Conservation (phyloP, 2,797 vertebrate species). For the Crocidura indochinensis region DNA sequence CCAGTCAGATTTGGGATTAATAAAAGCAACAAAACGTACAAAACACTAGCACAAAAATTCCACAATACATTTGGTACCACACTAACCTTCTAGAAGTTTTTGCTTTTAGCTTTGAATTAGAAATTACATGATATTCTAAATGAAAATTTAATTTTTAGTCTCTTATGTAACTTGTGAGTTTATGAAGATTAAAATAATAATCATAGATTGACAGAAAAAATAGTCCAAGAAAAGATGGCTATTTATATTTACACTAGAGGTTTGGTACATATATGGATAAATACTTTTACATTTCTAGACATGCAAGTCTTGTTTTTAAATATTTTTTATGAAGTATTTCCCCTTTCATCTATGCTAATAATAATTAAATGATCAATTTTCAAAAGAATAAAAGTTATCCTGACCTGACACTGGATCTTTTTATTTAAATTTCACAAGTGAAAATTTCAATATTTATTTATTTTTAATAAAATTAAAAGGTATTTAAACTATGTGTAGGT, state of each 20-base stretch:
- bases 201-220: conserved; percentile 39
- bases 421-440: too few species aligned
- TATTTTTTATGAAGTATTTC: conserved; percentile 44
- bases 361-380: conserved; percentile 47
- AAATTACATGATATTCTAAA: neutral
- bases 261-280: neutral
- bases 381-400: conserved; percentile 24
- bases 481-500: too few species aligned
- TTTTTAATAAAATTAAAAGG: too few species aligned
- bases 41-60: neutral
- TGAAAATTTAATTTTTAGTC: conserved; percentile 4
- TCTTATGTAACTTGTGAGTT: conserved; percentile 45
- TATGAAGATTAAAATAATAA: conserved; percentile 33
- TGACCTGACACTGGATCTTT: too few species aligned
- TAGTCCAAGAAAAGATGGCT: conserved; percentile 5
- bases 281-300: conserved; percentile 33
- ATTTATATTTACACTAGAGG: conserved; percentile 48
- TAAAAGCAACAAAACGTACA: neutral
- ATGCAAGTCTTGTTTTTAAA: conserved; percentile 48
- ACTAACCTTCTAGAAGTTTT: neutral
- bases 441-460: too few species aligned
- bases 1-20: conserved; percentile 51
- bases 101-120: conserved; percentile 17
- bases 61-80: neutral
- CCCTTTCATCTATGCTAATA: conserved; percentile 20